These are phyloP conservation scores for Pogonocichla stellata DNA, from an alignment of 2,113 vertebrate species.

Conservation along the genomic window DNA sequence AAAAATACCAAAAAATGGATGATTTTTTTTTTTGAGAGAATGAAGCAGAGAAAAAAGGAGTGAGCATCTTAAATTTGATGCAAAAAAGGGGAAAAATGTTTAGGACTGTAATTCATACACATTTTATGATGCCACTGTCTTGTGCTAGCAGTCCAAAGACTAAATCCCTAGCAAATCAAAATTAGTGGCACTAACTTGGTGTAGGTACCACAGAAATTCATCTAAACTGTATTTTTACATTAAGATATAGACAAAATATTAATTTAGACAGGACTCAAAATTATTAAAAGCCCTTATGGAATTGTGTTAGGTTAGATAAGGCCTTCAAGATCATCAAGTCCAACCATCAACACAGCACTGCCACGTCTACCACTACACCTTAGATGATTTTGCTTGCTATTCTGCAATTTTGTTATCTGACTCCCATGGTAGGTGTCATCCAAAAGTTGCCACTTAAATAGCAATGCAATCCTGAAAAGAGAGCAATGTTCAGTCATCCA, in stretches of 20 bases:
- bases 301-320: background rate
- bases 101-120: background rate
- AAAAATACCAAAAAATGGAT: background rate
- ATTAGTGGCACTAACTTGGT: background rate
- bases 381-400: background rate
- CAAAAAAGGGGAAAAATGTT: background rate
- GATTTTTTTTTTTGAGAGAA: background rate
- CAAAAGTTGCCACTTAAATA: background rate
- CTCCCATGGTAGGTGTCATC: background rate
- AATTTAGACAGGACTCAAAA: background rate
- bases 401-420: background rate
- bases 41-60: background rate
- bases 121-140: background rate
- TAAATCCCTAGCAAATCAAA: background rate
- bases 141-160: background rate
- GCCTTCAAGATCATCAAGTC: background rate
- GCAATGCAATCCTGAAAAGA: background rate
- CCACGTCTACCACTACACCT: background rate
- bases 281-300: background rate
- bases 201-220: background rate
- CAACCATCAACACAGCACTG: background rate
- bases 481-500: background rate
- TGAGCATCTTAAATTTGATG: background rate
- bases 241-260: background rate
- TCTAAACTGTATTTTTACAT: background rate